A percentile compares a stretch with the other conserved stretches of the same genome.
These are phyloP conservation scores for Papilio protenor DNA, from an alignment of 2,888 invertebrate species.

Conservation along the genomic window DNA sequence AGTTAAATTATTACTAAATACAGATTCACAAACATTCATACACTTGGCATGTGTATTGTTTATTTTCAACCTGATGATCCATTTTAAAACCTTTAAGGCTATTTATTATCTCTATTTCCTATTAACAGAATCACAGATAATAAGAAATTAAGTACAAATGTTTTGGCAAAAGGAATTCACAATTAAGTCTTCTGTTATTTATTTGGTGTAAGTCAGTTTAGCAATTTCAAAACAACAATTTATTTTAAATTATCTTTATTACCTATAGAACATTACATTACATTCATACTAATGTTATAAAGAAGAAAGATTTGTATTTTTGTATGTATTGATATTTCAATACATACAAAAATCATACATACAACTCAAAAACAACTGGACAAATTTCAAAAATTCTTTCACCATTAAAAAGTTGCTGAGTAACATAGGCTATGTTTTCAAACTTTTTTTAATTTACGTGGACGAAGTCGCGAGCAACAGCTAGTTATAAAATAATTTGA, in stretches of 20 bases:
- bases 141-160: background rate
- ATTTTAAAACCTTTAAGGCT: no score
- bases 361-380: no score
- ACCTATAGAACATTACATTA: background rate
- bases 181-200: no score
- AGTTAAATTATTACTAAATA: background rate
- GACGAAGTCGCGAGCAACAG: no score
- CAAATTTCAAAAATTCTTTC: no score
- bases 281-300: background rate
- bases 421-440: no score
- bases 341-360: no score
- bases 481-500: background rate
- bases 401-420: no score
- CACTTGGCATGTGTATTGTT: background rate
- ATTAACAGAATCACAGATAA: background rate
- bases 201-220: background rate
- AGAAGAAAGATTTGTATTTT: no score
- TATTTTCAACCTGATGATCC: background rate
- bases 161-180: background rate
- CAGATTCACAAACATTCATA: background rate
- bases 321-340: no score
- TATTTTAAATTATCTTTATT: background rate
- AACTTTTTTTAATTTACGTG: no score
- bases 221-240: background rate
- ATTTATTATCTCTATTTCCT: no score